Base-by-base conservation (phyloP, 2,888 invertebrate genomes). In the Trilocha varians region DNA sequence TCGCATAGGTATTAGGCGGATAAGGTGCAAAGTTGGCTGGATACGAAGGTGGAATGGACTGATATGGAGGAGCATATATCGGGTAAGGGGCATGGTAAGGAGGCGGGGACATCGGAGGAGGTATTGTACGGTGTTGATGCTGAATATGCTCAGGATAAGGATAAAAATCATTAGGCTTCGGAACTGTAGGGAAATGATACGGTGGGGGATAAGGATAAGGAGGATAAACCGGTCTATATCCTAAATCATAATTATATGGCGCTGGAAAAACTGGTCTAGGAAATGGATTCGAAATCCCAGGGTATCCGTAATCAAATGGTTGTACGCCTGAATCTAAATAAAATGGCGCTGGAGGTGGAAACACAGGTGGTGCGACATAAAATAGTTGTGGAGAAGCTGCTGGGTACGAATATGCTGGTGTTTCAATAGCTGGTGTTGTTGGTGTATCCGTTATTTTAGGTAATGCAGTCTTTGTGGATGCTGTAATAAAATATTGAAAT, bases 301-400 rank as follows among this genome's bases (percentile, higher is more conserved):
- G 43, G 15, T 57, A 56, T 1, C 54, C 44, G 32, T 59, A 62
- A 25, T 65, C 63, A 4, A 45, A 33, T 1, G 53, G 53, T 11
- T 55, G 53, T 13, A 47, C 42, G 13, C 55, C 52, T 17, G 50
- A 32, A 40, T 58, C 59, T 37, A 53, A 45, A 38, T 45, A 45
- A 16, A 47, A 52, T 3, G 55, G 53, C 13, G 62, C 46, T 3
- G 59, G 40, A 15, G 65, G 42, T 3, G 61, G 53, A 5, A 52
- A 52, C 16, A 62, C 50, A 13, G 60, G 42, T 6, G 60, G 36
- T 1, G 61, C 34, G 1, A 68, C 58, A 44, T 70, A 79, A 35
- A 76, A 48, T 1, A 72, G 53, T 53, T 70, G 71, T 1, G 68
- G 66, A 16, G 52, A 32, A 0, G 52, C 42, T 3, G 39, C 43